Percentiles rank a stretch among this genome's conserved stretches.
Evolutionary conservation across 1,140 invertebrate genomes (phyloP).

Genomic region (Microplitis mediator): DNA sequence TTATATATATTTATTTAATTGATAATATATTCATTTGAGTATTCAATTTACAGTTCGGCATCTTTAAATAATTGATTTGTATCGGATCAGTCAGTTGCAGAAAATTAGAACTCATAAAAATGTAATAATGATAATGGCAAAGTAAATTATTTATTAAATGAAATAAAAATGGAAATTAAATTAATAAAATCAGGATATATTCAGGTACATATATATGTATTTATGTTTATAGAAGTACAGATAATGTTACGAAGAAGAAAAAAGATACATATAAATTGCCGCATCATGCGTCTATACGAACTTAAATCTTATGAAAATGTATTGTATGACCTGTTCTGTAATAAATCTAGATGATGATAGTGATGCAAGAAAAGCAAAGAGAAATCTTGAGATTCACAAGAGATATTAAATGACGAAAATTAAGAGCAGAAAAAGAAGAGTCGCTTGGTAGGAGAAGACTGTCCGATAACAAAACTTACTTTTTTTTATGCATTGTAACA

Average conservation of each 20-base stretch:
- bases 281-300: neutral
- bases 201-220: neutral
- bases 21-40: too few relatives aligned
- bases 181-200: too few relatives aligned
- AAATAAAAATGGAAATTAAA: neutral
- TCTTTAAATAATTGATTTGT: slow-evolving; percentile 3
- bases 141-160: neutral
- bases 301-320: neutral
- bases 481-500: neutral
- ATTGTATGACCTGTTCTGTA: neutral
- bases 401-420: neutral
- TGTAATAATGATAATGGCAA: neutral
- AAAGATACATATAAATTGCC: neutral
- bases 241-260: neutral
- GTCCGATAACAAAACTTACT: neutral
- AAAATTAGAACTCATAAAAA: neutral
- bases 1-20: too few relatives aligned
- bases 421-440: neutral
- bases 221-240: neutral
- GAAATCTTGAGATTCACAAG: neutral
- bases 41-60: too few relatives aligned
- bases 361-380: neutral
- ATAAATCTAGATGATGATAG: slow-evolving; percentile 6
- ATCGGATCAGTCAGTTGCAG: slow-evolving; percentile 17
- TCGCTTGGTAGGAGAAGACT: neutral